Evolutionary conservation across 2,888 invertebrate genomes (phyloP), one percentile per base, ranked within the genome.

Genomic region (Agonopterix subpropinquella): DNA sequence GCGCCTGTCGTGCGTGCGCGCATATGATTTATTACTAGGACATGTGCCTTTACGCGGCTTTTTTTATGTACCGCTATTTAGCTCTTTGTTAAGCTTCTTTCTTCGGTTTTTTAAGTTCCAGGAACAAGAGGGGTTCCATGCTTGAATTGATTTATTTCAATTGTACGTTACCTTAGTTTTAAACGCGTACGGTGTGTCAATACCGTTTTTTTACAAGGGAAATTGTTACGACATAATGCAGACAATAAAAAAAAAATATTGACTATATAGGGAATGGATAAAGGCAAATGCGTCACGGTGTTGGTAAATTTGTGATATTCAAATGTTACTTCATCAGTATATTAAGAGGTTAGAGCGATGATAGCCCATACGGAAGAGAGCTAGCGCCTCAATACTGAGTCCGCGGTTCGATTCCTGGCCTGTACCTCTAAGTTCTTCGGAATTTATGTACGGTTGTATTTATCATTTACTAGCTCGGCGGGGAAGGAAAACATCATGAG

Each of bases 11-110:
- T 47, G 41, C 47, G 50, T 41, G 35, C 42, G 41, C 49, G 48
- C 53, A 51, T 42, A 35, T 48, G 44, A 42, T 13, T 43, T 15
- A 41, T 47, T 47, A 46, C 48, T 52, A 46, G 28, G 36, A 44
- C 44, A 44, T 13, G 36, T 36, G 11, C 37, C n/a, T 37, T 9
- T 37, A 37, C 9, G 37, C 37, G 9, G 2, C 37, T 37, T 37
- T 8, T 37, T 37, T 37, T 10, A 37, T 37, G 37, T 10, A 37
- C 37, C 37, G 37, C 37, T n/a, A 37, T 37, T 37, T 2, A 37
- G 37, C 18, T 18, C 18, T 18, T 18, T 18, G 18, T 18, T 18
- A 18, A 18, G 18, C 18, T 18, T 13, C 13, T 13, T 13, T 13
- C 13, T 13, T 13, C 13, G 13, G 13, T 13, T 18, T 15, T 15